Conservation (phyloP, 2,797 vertebrate species). For the Coccyzus lansbergi region DNA sequence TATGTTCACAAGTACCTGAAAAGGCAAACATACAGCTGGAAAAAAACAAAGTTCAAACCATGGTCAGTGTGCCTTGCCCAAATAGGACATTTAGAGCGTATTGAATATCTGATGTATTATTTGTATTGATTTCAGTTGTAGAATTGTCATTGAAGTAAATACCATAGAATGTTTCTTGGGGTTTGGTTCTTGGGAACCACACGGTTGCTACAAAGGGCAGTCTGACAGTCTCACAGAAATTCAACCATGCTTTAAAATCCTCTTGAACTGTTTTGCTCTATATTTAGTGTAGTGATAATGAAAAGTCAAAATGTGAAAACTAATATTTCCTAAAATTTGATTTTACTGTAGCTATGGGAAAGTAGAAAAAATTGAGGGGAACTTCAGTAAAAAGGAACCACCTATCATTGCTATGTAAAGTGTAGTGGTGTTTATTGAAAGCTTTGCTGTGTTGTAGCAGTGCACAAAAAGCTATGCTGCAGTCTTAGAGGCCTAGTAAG, state of each 20-base stretch:
- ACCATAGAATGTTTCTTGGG: not conserved
- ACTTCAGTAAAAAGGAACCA: not conserved
- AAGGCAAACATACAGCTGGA: not conserved
- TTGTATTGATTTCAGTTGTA: not conserved
- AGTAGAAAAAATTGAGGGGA: not conserved
- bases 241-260: not conserved
- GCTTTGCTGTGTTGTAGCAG: not conserved
- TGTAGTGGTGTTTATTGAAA: not conserved
- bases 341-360: not conserved
- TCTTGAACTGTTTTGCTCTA: not conserved
- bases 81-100: not conserved
- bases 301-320: not conserved
- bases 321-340: not conserved
- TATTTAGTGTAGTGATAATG: not conserved
- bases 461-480: not conserved
- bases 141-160: not conserved
- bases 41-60: not conserved
- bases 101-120: not conserved
- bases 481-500: not conserved
- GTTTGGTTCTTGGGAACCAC: not conserved
- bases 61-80: not conserved
- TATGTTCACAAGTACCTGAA: not conserved
- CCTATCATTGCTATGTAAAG: not conserved
- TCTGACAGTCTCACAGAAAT: not conserved
- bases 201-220: not conserved